Conservation (phyloP, 2,888 invertebrate species). For the Heliconius cydno region DNA sequence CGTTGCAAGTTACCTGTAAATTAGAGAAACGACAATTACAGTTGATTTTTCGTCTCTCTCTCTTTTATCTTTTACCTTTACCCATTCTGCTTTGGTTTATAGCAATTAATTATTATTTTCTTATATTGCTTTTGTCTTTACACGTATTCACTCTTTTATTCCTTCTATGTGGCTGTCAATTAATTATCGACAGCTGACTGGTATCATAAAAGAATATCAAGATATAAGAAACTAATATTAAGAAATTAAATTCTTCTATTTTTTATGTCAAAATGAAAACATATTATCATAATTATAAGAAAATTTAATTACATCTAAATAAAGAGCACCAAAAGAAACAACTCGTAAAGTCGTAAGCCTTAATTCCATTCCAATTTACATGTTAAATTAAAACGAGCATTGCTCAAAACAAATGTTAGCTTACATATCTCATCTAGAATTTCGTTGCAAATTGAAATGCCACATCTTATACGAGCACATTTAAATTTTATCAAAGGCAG, state of each 20-base stretch:
- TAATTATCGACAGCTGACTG: no score
- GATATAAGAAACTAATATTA: no score
- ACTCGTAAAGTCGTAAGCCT: neutral
- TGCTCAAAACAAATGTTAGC: slow-evolving; percentile 33
- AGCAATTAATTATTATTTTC: no score
- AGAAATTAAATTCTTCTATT: neutral
- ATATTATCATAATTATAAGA: neutral
- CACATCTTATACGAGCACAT: slow-evolving; percentile 45
- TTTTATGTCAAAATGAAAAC: neutral
- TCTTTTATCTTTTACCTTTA: no score
- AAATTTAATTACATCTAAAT: neutral
- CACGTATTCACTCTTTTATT: no score
- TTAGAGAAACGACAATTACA: no score
- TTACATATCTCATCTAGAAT: slow-evolving; percentile 36
- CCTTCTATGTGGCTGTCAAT: no score
- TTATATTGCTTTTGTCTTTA: no score
- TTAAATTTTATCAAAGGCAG: slow-evolving; percentile 50
- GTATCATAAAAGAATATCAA: no score
- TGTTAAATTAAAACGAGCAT: slow-evolving; percentile 12
- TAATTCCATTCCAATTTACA: slow-evolving; percentile 25
- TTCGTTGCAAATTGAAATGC: slow-evolving; percentile 46
- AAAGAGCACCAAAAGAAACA: neutral
- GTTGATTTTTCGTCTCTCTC: no score
- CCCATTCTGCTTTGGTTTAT: no score
- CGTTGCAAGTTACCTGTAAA: no score